Evolutionary conservation across 2,888 invertebrate genomes (phyloP).

Genomic region (Eupithecia pulchellata): DNA sequence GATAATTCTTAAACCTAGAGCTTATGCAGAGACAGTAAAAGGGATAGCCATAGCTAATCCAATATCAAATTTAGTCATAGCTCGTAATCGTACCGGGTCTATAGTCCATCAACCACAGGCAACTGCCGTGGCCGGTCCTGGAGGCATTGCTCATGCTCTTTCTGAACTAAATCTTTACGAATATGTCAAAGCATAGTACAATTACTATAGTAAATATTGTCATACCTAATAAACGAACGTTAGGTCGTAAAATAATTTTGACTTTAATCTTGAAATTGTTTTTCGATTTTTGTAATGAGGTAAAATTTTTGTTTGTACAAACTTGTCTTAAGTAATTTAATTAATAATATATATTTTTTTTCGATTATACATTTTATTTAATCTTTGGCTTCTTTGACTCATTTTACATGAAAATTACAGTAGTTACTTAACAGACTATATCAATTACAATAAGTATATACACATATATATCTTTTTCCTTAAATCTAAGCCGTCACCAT

Average conservation of each 20-base stretch:
- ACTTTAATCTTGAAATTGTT: constrained; percentile 72
- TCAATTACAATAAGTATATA: no score
- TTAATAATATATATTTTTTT: neutral
- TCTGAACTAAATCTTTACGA: constrained; percentile 88
- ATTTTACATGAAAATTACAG: no score
- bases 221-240: neutral
- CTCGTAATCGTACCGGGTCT: constrained; percentile 85
- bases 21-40: constrained; percentile 87
- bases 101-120: constrained; percentile 89
- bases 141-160: constrained; percentile 91
- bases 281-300: constrained; percentile 54
- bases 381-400: neutral
- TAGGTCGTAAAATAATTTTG: constrained; percentile 74
- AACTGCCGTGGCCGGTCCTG: constrained; percentile 90
- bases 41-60: constrained; percentile 90
- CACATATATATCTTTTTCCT: no score
- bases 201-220: constrained; percentile 23
- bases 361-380: neutral
- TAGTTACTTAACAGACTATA: no score
- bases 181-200: constrained; percentile 53
- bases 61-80: constrained; percentile 87
- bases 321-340: constrained; percentile 1
- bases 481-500: no score
- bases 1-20: constrained; percentile 86
- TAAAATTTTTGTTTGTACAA: constrained; percentile 14